Evolutionary conservation across 2,113 vertebrate genomes (phyloP).

Genomic region (Myotis brandtii): DNA sequence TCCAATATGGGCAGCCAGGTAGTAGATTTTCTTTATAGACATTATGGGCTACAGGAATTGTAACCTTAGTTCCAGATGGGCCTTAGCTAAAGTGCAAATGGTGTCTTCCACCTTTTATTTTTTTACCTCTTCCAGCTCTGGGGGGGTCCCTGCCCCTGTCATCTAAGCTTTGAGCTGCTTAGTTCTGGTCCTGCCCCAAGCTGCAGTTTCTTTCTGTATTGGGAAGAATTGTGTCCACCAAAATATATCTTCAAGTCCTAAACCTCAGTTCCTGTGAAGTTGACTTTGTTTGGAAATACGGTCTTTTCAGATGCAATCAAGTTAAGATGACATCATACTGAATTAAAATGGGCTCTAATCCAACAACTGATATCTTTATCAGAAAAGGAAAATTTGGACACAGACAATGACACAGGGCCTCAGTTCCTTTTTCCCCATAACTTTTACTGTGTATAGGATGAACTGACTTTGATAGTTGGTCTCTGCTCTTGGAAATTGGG

Average conservation of each 20-base stretch:
- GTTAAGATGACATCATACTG: neutral
- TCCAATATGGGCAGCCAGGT: neutral
- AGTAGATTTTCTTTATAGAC: conserved; percentile 3
- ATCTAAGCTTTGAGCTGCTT: neutral
- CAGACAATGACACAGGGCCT: neutral
- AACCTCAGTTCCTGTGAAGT: neutral
- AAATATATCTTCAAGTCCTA: neutral
- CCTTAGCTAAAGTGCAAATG: neutral
- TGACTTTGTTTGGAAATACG: conserved; percentile 13
- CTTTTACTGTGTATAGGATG: neutral
- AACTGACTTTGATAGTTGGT: neutral
- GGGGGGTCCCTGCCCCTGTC: neutral
- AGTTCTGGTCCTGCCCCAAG: neutral
- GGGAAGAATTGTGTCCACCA: neutral
- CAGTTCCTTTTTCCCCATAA: neutral
- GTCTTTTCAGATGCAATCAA: neutral
- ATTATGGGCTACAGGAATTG: neutral
- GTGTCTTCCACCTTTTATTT: neutral
- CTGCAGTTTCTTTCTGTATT: neutral
- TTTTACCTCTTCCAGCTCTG: neutral
- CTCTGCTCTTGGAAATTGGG: neutral
- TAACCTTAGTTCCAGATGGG: neutral
- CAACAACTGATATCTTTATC: neutral
- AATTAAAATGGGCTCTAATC: neutral
- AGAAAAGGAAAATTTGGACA: neutral